Percentiles rank a stretch among this genome's conserved stretches.
phyloP scores from a whole-genome alignment of 2,888 invertebrate species.

The Nemotelus nigrinus region DNA sequence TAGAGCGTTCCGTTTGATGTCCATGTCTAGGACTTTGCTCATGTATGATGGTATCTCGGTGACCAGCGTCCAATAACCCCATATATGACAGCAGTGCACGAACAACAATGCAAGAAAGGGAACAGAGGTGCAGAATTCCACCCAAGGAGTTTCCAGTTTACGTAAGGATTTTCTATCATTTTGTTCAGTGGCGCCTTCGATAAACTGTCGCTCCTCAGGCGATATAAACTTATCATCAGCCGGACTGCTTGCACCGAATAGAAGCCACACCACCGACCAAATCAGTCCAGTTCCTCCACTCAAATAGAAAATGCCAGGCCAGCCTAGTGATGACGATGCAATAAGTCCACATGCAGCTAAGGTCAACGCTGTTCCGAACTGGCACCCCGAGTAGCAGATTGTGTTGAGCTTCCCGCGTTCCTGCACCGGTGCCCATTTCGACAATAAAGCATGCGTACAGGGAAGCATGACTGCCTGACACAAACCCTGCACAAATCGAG shows the following conservation, averaged over 20 bases:
- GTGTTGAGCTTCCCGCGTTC: slow-evolving; percentile 72
- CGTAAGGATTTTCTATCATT: slow-evolving; percentile 40
- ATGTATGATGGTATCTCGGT: slow-evolving; percentile 78
- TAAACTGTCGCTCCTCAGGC: slow-evolving; percentile 69
- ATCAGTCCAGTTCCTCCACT: slow-evolving; percentile 68
- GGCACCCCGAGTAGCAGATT: slow-evolving; percentile 71
- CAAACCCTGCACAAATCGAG: slow-evolving; percentile 78
- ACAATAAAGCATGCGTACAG: slow-evolving; percentile 75
- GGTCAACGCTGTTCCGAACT: slow-evolving; percentile 74
- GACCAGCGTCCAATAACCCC: slow-evolving; percentile 78
- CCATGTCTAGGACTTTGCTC: slow-evolving; percentile 69
- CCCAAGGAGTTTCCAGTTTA: slow-evolving; percentile 70
- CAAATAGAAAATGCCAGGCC: slow-evolving; percentile 75
- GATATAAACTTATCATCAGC: slow-evolving; percentile 68
- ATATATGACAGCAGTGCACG: slow-evolving; percentile 75
- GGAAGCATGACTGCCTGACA: slow-evolving; percentile 79
- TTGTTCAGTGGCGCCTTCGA: slow-evolving; percentile 67
- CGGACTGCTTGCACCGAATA: slow-evolving; percentile 71
- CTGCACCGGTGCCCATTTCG: slow-evolving; percentile 77
- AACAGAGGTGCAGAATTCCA: slow-evolving; percentile 70
- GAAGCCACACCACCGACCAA: slow-evolving; percentile 68
- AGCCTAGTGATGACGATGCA: slow-evolving; percentile 68
- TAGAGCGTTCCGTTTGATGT: slow-evolving; percentile 69
- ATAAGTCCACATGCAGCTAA: slow-evolving; percentile 73
- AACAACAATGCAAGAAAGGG: slow-evolving; percentile 71